Percentiles rank a stretch among this genome's conserved stretches.
Evolutionary conservation across 2,888 invertebrate species (phyloP).

Genomic region (Resseliella maxima): DNA sequence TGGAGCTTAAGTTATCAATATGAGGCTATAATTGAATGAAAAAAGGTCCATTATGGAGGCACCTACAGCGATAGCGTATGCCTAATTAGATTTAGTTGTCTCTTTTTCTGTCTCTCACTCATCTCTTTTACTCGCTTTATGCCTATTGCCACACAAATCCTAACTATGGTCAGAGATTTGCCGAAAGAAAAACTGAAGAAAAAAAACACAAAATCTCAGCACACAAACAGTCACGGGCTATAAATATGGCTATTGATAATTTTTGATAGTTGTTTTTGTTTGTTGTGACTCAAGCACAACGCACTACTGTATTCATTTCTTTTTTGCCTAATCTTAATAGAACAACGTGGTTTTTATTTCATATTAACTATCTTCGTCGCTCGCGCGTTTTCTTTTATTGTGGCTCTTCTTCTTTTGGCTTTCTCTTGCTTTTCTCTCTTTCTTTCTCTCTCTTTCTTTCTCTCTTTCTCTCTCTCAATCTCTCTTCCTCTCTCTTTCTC

Average conservation of each 20-base stretch:
- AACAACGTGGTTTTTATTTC: no score
- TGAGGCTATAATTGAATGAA: not conserved
- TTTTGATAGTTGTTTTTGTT: slow-evolving; percentile 1
- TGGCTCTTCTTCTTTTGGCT: no score
- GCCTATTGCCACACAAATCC: not conserved
- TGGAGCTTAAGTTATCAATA: not conserved
- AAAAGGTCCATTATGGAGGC: not conserved
- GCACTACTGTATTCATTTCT: slow-evolving; percentile 25
- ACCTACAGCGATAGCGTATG: not conserved
- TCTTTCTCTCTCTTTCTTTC: not conserved
- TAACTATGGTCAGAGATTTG: not conserved
- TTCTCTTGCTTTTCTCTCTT: not conserved
- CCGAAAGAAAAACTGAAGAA: no score
- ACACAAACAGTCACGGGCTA: slow-evolving; percentile 11
- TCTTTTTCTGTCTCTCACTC: no score
- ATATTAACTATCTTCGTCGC: no score
- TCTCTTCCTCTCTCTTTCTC: no score
- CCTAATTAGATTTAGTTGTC: slow-evolving; percentile 9
- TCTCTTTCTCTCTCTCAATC: no score
- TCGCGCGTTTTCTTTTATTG: not conserved
- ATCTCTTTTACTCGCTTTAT: not conserved
- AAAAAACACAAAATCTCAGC: not conserved
- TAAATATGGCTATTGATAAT: slow-evolving; percentile 30
- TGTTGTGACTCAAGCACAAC: slow-evolving; percentile 19
- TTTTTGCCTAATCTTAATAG: slow-evolving; percentile 46